Evolutionary conservation across 2,888 invertebrate genomes (phyloP).

Genomic region (Aphidius colemani): DNA sequence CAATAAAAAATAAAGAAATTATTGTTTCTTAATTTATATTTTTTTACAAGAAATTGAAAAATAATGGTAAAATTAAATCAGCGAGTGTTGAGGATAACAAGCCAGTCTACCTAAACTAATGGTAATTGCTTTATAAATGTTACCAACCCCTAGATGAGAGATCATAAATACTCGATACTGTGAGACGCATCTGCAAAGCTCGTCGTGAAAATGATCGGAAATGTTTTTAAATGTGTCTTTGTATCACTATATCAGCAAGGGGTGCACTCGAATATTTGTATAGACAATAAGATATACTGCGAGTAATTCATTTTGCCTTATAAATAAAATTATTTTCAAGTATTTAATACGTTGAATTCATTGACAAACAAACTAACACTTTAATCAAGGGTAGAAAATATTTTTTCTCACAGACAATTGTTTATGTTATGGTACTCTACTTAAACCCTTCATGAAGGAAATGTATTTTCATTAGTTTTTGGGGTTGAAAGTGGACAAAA

Average conservation of each 20-base stretch:
- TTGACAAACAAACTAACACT: too few relatives aligned
- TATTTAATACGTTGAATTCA: too few relatives aligned
- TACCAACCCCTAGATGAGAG: slow-evolving; percentile 31
- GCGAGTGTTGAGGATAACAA: slow-evolving; percentile 46
- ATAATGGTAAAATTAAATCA: slow-evolving; percentile 41
- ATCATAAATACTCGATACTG: slow-evolving; percentile 33
- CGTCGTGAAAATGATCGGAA: slow-evolving; percentile 38
- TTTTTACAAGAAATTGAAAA: neutral
- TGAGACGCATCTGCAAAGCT: slow-evolving; percentile 37
- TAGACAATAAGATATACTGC: too few relatives aligned
- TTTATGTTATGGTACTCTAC: too few relatives aligned
- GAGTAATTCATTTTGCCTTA: too few relatives aligned
- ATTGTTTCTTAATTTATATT: slow-evolving; percentile 19
- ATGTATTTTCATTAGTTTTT: too few relatives aligned
- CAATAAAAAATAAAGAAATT: slow-evolving; percentile 1
- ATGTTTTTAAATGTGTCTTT: slow-evolving; percentile 30
- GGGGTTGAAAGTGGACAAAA: too few relatives aligned
- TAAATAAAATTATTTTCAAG: too few relatives aligned
- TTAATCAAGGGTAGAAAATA: too few relatives aligned
- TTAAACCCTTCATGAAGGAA: too few relatives aligned
- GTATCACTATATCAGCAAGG: slow-evolving; percentile 29
- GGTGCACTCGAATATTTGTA: neutral
- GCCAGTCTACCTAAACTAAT: slow-evolving; percentile 34
- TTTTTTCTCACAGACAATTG: too few relatives aligned
- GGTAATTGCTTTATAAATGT: slow-evolving; percentile 56